phyloP scores from a whole-genome alignment of 2,888 invertebrate genomes.

The Nesidiocoris tenuis region DNA sequence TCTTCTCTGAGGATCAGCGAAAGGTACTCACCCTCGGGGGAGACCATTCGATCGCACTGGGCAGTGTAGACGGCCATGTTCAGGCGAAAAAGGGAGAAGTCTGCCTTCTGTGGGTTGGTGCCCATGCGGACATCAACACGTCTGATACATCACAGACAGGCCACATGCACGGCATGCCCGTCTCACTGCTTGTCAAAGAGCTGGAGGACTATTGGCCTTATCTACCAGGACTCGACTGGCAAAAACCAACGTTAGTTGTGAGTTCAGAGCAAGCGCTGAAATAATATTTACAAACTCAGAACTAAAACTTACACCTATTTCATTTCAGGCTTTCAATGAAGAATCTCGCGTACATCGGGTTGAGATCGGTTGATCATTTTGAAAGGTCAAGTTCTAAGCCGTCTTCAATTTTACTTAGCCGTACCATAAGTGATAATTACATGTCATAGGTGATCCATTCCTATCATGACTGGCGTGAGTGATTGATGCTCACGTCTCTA shows the following conservation, averaged over 20 bases:
- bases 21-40: conserved; percentile 80
- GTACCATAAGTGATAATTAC: no score
- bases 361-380: conserved; percentile 80
- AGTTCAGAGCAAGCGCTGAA: no score
- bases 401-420: no score
- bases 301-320: no score
- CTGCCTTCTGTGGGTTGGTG: conserved; percentile 85
- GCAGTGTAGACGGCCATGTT: conserved; percentile 75
- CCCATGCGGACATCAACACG: conserved; percentile 90
- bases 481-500: no score
- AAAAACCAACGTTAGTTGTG: conserved; percentile 66
- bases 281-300: no score
- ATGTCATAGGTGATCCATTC: no score
- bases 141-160: conserved; percentile 78
- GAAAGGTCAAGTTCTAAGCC: conserved; percentile 63
- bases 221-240: conserved; percentile 78
- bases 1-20: conserved; percentile 65
- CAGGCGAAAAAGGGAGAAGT: conserved; percentile 61
- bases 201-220: conserved; percentile 72
- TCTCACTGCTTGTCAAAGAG: conserved; percentile 75
- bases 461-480: no score
- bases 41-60: conserved; percentile 85
- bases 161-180: conserved; percentile 76
- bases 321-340: conserved; percentile 62
- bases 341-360: conserved; percentile 75